A percentile compares a stretch with the other conserved stretches of the same genome.
phyloP scores from a whole-genome alignment of 2,797 vertebrate genomes.

The Alauda arvensis region DNA sequence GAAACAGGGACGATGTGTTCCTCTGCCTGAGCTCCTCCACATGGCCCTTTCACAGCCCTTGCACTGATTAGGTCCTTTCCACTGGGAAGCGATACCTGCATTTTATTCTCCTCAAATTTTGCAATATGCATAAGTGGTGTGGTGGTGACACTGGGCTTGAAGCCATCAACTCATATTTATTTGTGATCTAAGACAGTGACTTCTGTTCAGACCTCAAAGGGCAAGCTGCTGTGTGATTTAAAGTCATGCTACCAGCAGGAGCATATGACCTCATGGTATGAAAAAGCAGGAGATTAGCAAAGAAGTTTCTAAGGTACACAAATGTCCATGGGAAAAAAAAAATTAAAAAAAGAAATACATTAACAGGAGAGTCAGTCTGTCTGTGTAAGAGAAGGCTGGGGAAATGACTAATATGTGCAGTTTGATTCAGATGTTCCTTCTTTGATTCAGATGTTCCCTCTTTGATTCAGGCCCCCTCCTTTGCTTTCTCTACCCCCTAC shows the following conservation, averaged over 20 bases:
- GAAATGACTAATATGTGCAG: constrained; percentile 13
- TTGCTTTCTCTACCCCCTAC: constrained; percentile 6
- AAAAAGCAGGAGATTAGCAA: constrained; percentile 40
- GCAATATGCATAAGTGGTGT: neutral
- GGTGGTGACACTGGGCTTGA: neutral
- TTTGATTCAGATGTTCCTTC: constrained; percentile 49
- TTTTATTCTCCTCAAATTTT: neutral
- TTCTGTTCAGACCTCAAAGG: constrained; percentile 7
- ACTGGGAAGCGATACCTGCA: neutral
- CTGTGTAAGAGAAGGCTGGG: constrained; percentile 18
- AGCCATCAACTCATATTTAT: neutral
- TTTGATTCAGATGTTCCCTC: constrained; percentile 48
- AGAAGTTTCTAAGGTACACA: constrained; percentile 29
- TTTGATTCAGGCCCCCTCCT: constrained; percentile 39
- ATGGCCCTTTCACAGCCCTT: neutral
- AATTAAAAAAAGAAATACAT: neutral
- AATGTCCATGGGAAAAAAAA: neutral
- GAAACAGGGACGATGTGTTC: neutral
- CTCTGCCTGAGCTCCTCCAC: neutral
- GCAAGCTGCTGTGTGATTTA: neutral
- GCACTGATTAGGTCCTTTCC: neutral
- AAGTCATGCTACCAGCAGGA: neutral
- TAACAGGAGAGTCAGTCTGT: neutral
- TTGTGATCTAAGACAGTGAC: constrained; percentile 4
- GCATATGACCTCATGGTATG: constrained; percentile 13